Conservation (phyloP, 2,113 vertebrate genomes). For the Megaceryle torquata region DNA sequence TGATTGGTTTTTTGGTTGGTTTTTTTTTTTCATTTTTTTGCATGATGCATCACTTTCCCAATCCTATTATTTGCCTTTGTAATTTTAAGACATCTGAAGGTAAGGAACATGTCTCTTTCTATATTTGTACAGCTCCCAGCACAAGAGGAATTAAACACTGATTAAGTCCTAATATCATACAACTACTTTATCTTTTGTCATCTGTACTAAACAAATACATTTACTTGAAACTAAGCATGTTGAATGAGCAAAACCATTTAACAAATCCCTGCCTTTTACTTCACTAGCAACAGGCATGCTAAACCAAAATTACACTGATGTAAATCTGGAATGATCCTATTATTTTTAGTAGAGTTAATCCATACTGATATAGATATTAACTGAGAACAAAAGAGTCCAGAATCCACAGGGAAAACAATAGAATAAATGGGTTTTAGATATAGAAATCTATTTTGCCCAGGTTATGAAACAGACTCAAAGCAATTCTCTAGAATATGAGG, state of each 20-base stretch:
- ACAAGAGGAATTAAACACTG: background rate
- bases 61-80: background rate
- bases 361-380: background rate
- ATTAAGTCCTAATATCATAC: background rate
- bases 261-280: background rate
- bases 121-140: background rate
- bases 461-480: background rate
- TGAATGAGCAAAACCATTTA: background rate
- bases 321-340: background rate
- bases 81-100: background rate
- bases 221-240: background rate
- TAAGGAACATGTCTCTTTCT: background rate
- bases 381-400: background rate
- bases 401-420: background rate
- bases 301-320: background rate
- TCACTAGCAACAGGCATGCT: background rate
- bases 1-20: too few relatives aligned
- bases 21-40: background rate
- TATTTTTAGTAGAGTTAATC: background rate
- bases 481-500: background rate
- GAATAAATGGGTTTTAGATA: background rate
- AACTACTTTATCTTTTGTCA: background rate
- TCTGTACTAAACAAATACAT: background rate
- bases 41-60: background rate
- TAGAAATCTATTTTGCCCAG: background rate